phyloP scores from a whole-genome alignment of 2,113 vertebrate species.

The Nematolebias whitei region DNA sequence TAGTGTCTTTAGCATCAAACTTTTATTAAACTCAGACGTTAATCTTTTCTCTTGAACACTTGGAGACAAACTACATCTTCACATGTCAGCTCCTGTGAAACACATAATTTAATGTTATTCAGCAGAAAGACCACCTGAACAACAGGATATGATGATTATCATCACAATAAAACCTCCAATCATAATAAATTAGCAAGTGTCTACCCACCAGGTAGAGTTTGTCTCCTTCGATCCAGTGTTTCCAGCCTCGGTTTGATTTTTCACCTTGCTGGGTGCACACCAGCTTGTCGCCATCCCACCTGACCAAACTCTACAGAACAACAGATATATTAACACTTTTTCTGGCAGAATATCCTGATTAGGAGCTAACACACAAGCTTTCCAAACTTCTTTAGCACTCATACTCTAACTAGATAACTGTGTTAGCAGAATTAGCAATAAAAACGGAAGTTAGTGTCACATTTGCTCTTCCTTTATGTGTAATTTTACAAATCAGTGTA shows the following conservation, averaged over 20 bases:
- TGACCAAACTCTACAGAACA: constrained; percentile 82
- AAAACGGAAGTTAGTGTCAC: too few species aligned
- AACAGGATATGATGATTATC: neutral
- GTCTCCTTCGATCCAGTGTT: constrained; percentile 89
- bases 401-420: neutral
- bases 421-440: too few species aligned
- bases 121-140: neutral
- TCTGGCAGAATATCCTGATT: too few species aligned
- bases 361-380: too few species aligned
- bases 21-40: constrained; percentile 12
- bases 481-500: too few species aligned
- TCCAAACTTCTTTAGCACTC: too few species aligned
- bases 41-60: constrained; percentile 86
- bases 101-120: neutral
- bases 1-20: neutral
- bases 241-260: constrained; percentile 92
- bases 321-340: neutral
- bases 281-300: constrained; percentile 88
- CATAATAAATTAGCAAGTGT: neutral
- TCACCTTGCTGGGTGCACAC: constrained; percentile 90
- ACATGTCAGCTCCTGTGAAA: constrained; percentile 86
- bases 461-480: too few species aligned
- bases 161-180: neutral
- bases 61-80: constrained; percentile 87
- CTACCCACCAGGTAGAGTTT: constrained; percentile 86